A percentile compares a stretch with the other conserved stretches of the same genome.
phyloP scores from a whole-genome alignment of 2,888 invertebrate genomes.

The Allophyes oxyacanthae region DNA sequence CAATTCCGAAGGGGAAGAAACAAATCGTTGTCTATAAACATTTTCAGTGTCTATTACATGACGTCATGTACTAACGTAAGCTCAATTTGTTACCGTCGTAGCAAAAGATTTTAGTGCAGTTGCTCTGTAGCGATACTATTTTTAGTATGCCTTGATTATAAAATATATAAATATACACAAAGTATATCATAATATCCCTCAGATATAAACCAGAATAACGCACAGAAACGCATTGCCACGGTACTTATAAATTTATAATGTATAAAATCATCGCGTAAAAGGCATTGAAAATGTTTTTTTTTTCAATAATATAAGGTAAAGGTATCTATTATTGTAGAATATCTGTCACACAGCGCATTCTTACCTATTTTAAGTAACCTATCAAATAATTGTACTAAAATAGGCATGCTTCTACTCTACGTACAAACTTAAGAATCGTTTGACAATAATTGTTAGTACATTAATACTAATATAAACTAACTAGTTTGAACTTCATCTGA shows the following conservation, averaged over 20 bases:
- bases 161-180: conserved; percentile 44
- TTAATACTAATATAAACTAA: conserved; percentile 76
- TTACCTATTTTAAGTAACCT: conserved; percentile 79
- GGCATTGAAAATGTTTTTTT: conserved; percentile 14
- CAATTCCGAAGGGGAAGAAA: conserved; percentile 29
- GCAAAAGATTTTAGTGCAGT: conserved; percentile 13
- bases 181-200: conserved; percentile 44
- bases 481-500: conserved; percentile 88
- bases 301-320: conserved; percentile 10
- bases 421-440: conserved; percentile 74
- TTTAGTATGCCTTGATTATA: conserved; percentile 39
- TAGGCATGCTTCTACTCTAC: conserved; percentile 85
- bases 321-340: conserved; percentile 56
- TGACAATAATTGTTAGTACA: conserved; percentile 82
- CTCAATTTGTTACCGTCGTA: background rate
- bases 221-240: conserved; percentile 19
- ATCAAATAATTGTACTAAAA: conserved; percentile 87
- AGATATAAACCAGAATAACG: conserved; percentile 50
- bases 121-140: conserved; percentile 41
- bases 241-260: background rate
- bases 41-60: conserved; percentile 16
- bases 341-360: conserved; percentile 77
- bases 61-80: background rate
- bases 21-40: conserved; percentile 17
- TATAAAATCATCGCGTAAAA: conserved; percentile 5